A percentile compares a stretch with the other conserved stretches of the same genome.
phyloP scores from a whole-genome alignment of 2,797 vertebrate genomes.

The Gallinago nigripennis region DNA sequence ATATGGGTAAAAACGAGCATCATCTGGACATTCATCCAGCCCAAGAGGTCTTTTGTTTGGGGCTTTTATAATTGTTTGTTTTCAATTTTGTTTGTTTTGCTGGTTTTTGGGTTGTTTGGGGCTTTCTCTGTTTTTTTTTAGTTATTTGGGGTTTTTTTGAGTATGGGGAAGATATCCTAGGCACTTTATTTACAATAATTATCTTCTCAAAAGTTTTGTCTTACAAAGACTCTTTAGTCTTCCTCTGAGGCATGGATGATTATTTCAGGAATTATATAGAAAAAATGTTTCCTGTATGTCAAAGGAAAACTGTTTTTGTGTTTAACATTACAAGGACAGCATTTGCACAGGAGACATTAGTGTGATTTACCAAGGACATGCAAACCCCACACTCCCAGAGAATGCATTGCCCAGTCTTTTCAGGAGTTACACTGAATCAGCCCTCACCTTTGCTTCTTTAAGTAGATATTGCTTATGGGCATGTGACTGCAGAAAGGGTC shows the following conservation, averaged over 20 bases:
- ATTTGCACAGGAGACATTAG: background rate
- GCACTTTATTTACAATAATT: background rate
- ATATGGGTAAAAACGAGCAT: background rate
- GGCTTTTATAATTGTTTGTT: background rate
- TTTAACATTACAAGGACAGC: background rate
- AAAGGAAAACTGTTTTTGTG: background rate
- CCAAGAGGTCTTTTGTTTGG: background rate
- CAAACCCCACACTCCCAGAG: background rate
- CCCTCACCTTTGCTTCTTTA: background rate
- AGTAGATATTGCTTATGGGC: background rate
- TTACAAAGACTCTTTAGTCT: background rate
- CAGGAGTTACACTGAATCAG: background rate
- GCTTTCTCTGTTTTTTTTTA: background rate
- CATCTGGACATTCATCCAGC: background rate
- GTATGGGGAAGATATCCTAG: background rate
- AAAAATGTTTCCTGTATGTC: background rate
- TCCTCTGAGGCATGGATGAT: background rate
- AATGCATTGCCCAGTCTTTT: background rate
- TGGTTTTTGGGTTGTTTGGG: background rate
- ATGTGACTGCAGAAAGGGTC: background rate
- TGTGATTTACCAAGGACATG: background rate
- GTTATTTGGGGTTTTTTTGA: background rate
- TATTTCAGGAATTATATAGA: background rate
- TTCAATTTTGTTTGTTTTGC: background rate
- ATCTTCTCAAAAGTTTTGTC: background rate